Evolutionary conservation across 2,113 vertebrate species (phyloP).

Genomic region (Nycticryphes semicollaris): DNA sequence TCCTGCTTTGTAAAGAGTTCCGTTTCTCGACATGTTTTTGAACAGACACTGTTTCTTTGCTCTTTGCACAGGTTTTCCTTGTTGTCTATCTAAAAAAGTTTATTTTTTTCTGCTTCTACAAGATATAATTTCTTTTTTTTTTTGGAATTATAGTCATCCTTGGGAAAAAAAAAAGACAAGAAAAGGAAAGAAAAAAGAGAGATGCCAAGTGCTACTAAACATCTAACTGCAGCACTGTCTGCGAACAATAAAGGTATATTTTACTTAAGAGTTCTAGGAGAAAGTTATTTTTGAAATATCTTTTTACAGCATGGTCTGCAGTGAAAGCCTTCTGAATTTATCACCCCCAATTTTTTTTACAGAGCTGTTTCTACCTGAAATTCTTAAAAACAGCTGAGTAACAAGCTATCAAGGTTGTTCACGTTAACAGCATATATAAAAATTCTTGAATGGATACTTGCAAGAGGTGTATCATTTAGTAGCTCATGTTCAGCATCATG

Average conservation of each 20-base stretch:
- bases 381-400: constrained; percentile 29
- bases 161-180: neutral
- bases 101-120: neutral
- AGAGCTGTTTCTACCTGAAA: neutral
- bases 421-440: neutral
- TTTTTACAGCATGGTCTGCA: neutral
- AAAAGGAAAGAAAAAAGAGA: neutral
- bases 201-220: neutral
- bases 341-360: neutral
- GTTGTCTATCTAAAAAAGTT: neutral
- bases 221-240: neutral
- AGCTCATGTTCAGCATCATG: neutral
- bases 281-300: constrained; percentile 12
- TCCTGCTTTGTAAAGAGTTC: neutral
- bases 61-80: neutral
- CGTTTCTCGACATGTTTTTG: neutral
- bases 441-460: neutral
- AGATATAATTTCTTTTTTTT: neutral
- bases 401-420: neutral
- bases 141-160: neutral
- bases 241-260: constrained; percentile 4
- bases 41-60: neutral
- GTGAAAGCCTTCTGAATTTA: neutral
- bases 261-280: neutral
- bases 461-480: neutral